Base-by-base conservation (phyloP, 2,888 invertebrate species). In the Brenthis hecate region DNA sequence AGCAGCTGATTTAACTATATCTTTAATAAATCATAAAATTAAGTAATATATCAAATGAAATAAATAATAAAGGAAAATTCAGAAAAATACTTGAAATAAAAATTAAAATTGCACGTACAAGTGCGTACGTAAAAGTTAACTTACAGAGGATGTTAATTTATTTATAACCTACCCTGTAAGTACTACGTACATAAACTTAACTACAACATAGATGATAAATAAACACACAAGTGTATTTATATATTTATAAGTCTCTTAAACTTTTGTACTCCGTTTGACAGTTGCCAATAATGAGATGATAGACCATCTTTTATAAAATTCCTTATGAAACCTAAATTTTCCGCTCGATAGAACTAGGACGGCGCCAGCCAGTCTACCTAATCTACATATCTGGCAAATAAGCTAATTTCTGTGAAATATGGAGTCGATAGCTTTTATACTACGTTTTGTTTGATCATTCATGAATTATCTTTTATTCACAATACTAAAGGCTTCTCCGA, bases 341-440 rank as follows among this genome's bases (percentile, higher is more conserved):
- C 80, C 75, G 77, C 74, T 76, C 75, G 73, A 76, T 80, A 78
- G 75, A 81, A 79, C 79, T 76, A 72, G 83, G 72, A 63, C 76
- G 86, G 81, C 86, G 86, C 86, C 89, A 73, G 75, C 73, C 78
- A 72, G 89, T 85, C 89, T 87, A 75, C 57, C 81, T 82, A 83
- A 79, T 79, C 76, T 79, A 77, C 79, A 78, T 79, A 77, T 78
- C 77, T 78, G 76, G 76, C 75, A 78, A 89, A 85, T 86, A 87
- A 86, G 85, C 84, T 86, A 85, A 87, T 87, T 84, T 82, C 78
- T 79, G 75, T 84, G 82, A 87, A 85, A 85, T 87, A 86, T 85
- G 75, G 76, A 76, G 79, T 74, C 79, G 74, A 79, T 81, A 80
- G 81, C 77, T 75, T 77, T 71, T 74, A 78, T 73, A 74, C 75